Percentiles rank a stretch among this genome's conserved stretches.
Evolutionary conservation across 1,140 invertebrate genomes (phyloP).

Genomic region (Meloidogyne floridensis): DNA sequence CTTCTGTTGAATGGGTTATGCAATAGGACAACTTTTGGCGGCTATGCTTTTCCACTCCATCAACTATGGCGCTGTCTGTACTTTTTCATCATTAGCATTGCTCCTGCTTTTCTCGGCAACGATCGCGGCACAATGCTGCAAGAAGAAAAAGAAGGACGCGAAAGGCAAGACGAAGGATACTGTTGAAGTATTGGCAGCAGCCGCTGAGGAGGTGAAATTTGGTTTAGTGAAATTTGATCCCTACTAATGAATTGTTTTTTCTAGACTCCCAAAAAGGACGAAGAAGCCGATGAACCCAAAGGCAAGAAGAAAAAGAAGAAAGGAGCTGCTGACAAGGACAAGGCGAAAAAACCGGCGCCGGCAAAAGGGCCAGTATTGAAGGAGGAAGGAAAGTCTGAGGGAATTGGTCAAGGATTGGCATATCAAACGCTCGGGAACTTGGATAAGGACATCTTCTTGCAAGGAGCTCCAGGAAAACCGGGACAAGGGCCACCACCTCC

Average conservation of each 20-base stretch:
- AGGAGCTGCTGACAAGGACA: neutral
- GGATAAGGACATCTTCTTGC: conserved; percentile 1
- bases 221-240: neutral
- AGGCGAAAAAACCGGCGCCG: neutral
- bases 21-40: neutral
- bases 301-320: conserved; percentile 9
- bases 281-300: conserved; percentile 6
- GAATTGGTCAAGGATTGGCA: neutral
- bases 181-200: neutral
- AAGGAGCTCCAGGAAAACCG: neutral
- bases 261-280: neutral
- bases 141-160: neutral
- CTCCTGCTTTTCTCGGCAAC: neutral
- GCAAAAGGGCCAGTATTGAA: neutral
- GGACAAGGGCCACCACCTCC: neutral
- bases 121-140: neutral
- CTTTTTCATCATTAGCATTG: neutral
- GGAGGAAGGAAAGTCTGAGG: neutral
- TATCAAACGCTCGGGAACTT: neutral
- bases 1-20: neutral
- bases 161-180: neutral
- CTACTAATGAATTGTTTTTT: neutral
- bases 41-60: neutral
- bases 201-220: neutral
- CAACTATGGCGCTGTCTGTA: neutral